Percentiles rank a stretch among this genome's conserved stretches.
Evolutionary conservation across 2,797 vertebrate genomes (phyloP).

Genomic region (Neostethus bicornis): DNA sequence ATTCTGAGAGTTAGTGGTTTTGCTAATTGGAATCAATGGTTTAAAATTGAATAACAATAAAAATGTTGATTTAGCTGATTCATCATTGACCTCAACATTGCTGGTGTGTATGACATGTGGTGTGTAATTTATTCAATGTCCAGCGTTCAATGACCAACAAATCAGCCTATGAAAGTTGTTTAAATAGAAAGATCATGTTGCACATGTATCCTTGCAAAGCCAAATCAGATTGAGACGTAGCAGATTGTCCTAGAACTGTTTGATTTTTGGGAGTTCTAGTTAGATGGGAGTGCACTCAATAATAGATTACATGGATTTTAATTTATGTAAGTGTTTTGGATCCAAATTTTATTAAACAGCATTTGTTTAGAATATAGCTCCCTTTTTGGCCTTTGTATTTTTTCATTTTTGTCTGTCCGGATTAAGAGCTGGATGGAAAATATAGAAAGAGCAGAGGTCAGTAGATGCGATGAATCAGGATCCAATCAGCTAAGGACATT

Average conservation of each 20-base stretch:
- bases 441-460: no score
- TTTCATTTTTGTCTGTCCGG: background rate
- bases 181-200: slow-evolving; percentile 16
- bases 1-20: slow-evolving; percentile 27
- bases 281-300: slow-evolving; percentile 19
- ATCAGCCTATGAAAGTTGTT: slow-evolving; percentile 27
- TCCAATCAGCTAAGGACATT: background rate
- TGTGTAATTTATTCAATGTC: slow-evolving; percentile 29
- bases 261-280: slow-evolving; percentile 16
- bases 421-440: background rate
- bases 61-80: slow-evolving; percentile 46
- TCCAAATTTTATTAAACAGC: slow-evolving; percentile 35
- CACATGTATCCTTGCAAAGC: slow-evolving; percentile 20
- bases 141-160: slow-evolving; percentile 16
- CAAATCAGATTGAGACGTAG: slow-evolving; percentile 25
- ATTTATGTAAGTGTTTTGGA: slow-evolving; percentile 54
- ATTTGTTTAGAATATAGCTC: slow-evolving; percentile 1
- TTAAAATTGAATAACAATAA: slow-evolving; percentile 3
- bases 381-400: background rate
- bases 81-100: slow-evolving; percentile 32
- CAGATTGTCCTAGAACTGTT: slow-evolving; percentile 28
- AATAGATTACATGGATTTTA: slow-evolving; percentile 50
- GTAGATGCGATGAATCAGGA: background rate
- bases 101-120: slow-evolving; percentile 13
- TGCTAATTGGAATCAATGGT: slow-evolving; percentile 69